Evolutionary conservation across 2,888 invertebrate species (phyloP).

Genomic region (Anthrax anthrax): DNA sequence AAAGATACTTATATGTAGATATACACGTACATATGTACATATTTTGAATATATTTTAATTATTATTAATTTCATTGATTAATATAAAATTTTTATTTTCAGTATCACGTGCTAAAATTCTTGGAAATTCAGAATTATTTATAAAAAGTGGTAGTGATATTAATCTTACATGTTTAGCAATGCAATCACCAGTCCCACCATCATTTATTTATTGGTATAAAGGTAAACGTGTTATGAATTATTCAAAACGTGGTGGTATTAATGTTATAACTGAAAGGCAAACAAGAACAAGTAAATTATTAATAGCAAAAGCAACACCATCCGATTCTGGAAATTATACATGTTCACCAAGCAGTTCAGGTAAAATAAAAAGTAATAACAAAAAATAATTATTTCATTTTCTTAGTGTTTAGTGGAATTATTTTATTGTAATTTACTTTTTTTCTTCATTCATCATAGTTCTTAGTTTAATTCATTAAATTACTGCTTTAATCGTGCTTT

Average conservation of each 20-base stretch:
- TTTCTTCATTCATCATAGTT: too few relatives aligned
- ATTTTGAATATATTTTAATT: too few relatives aligned
- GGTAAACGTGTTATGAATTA: constrained; percentile 74
- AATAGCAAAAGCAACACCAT: constrained; percentile 69
- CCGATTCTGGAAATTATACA: constrained; percentile 80
- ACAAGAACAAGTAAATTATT: constrained; percentile 74
- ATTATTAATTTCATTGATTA: too few relatives aligned
- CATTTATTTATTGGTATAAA: constrained; percentile 78
- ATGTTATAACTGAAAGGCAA: constrained; percentile 76
- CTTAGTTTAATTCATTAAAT: too few relatives aligned
- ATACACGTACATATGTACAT: too few relatives aligned
- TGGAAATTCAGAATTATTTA: constrained; percentile 75
- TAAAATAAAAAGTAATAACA: constrained; percentile 28
- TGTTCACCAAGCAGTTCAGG: constrained; percentile 69
- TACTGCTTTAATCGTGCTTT: too few relatives aligned
- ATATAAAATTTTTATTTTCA: constrained; percentile 32
- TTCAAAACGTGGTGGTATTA: constrained; percentile 74
- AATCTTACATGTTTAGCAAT: constrained; percentile 81
- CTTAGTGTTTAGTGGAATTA: too few relatives aligned
- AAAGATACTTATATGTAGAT: too few relatives aligned
- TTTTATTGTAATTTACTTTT: too few relatives aligned
- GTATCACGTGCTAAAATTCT: constrained; percentile 83
- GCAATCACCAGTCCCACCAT: constrained; percentile 52
- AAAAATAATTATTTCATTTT: constrained; percentile 13
- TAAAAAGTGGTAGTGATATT: constrained; percentile 84